These are phyloP conservation scores for Lampropteryx suffumata DNA, from an alignment of 2,888 invertebrate genomes.

Conservation along the genomic window DNA sequence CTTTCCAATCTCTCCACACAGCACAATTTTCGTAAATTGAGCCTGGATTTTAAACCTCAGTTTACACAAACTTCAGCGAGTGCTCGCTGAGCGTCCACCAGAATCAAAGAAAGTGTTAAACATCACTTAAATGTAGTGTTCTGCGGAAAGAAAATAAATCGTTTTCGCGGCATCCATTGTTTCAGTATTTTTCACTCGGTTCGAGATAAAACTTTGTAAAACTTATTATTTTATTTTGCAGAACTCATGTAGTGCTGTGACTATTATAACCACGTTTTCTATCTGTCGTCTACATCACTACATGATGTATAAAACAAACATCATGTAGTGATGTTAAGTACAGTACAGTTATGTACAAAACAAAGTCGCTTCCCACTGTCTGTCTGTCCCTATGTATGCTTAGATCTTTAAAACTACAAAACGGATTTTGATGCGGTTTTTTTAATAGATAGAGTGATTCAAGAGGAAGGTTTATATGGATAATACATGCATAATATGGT, in stretches of 20 bases:
- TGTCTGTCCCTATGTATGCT: no score
- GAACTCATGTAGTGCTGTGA: slow-evolving; percentile 13
- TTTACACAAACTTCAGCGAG: slow-evolving; percentile 12
- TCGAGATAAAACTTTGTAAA: slow-evolving; percentile 7
- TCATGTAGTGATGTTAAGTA: no score
- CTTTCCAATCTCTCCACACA: slow-evolving; percentile 2
- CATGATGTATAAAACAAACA: no score
- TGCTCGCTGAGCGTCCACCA: slow-evolving; percentile 17
- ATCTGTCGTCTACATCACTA: no score
- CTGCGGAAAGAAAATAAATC: slow-evolving; percentile 13
- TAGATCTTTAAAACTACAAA: no score
- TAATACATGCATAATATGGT: no score
- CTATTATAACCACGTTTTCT: no score
- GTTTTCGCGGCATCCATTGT: slow-evolving; percentile 17
- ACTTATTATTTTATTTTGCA: slow-evolving; percentile 26
- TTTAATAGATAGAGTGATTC: no score
- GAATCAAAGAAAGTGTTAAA: slow-evolving; percentile 37
- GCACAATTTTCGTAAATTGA: background rate
- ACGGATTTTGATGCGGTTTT: no score
- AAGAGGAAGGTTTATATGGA: no score
- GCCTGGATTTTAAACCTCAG: slow-evolving; percentile 6
- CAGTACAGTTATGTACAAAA: no score
- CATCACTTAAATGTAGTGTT: slow-evolving; percentile 16
- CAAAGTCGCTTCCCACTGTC: no score
- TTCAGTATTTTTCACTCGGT: slow-evolving; percentile 9